A percentile compares a stretch with the other conserved stretches of the same genome.
Conservation (phyloP, 2,113 vertebrate species). For the Trematocara macrostoma region DNA sequence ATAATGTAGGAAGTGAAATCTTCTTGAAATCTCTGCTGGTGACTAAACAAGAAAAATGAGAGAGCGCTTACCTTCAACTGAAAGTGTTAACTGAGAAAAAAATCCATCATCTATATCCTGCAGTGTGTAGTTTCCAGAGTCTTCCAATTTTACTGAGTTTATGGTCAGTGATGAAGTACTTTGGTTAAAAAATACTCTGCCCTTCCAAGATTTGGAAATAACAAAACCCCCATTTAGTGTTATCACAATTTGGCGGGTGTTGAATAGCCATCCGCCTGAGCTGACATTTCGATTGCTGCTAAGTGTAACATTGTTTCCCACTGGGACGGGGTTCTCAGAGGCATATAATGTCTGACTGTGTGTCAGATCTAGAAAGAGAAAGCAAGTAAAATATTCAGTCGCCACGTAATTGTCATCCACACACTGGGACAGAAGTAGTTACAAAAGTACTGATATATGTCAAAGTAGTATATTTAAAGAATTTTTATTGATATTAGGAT, state of each 20-base stretch:
- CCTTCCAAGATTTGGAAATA: accelerated
- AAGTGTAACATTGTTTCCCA: conserved; percentile 56
- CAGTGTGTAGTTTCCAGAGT: conserved; percentile 54
- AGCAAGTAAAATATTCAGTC: background rate
- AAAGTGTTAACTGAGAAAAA: background rate
- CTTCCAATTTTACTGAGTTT: background rate
- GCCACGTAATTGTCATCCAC: background rate
- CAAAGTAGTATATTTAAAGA: background rate
- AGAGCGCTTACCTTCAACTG: conserved; percentile 56
- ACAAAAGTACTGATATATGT: background rate
- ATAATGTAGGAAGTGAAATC: background rate
- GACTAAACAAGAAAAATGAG: background rate
- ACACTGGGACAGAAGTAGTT: background rate
- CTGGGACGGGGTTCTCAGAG: conserved; percentile 36
- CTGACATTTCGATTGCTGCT: accelerated
- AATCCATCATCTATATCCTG: accelerated
- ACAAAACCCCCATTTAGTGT: accelerated
- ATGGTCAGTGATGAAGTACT: conserved; percentile 25
- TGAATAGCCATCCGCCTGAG: conserved; percentile 34
- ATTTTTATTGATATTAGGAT: background rate
- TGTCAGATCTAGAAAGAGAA: conserved; percentile 27
- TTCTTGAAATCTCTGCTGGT: background rate
- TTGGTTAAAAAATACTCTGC: background rate
- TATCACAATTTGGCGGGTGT: background rate
- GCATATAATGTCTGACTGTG: background rate